phyloP scores from a whole-genome alignment of 2,888 invertebrate genomes.

The Drosophila diplacantha region DNA sequence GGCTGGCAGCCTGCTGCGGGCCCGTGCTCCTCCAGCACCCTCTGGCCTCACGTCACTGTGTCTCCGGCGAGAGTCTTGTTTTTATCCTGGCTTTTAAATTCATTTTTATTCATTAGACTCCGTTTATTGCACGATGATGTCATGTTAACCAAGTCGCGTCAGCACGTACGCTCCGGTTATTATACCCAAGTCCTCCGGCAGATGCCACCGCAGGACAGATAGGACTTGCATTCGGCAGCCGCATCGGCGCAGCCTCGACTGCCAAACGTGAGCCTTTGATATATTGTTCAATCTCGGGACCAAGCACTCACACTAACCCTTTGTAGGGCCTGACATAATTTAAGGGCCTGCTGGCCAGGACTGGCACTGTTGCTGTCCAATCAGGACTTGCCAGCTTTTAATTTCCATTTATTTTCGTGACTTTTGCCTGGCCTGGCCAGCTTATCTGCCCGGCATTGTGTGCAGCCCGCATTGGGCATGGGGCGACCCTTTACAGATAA shows the following conservation, averaged over 20 bases:
- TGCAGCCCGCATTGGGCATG: constrained; percentile 59
- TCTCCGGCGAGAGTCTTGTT: constrained; percentile 12
- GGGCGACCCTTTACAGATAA: constrained; percentile 43
- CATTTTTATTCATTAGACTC: constrained; percentile 67
- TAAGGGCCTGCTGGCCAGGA: constrained; percentile 15
- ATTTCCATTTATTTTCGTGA: constrained; percentile 62
- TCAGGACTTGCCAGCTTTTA: constrained; percentile 53
- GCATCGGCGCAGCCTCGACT: constrained; percentile 30
- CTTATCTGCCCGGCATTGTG: constrained; percentile 47
- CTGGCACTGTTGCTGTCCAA: constrained; percentile 27
- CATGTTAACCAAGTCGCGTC: constrained; percentile 48
- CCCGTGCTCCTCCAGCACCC: background rate
- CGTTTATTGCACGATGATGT: constrained; percentile 58
- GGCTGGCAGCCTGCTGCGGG: constrained; percentile 61
- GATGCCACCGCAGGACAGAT: background rate
- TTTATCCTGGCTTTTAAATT: constrained; percentile 53
- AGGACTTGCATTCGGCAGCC: constrained; percentile 14
- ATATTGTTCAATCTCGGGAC: constrained; percentile 34
- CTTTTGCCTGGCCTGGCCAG: constrained; percentile 36
- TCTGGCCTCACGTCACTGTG: constrained; percentile 45
- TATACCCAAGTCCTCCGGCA: constrained; percentile 34
- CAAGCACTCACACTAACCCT: constrained; percentile 17
- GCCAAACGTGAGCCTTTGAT: constrained; percentile 30
- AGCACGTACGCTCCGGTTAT: constrained; percentile 36
- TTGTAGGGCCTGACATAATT: constrained; percentile 15